Evolutionary conservation across 2,797 vertebrate genomes (phyloP), one percentile per base, ranked within the genome.

Genomic region (Pseudochirops corinnae): DNA sequence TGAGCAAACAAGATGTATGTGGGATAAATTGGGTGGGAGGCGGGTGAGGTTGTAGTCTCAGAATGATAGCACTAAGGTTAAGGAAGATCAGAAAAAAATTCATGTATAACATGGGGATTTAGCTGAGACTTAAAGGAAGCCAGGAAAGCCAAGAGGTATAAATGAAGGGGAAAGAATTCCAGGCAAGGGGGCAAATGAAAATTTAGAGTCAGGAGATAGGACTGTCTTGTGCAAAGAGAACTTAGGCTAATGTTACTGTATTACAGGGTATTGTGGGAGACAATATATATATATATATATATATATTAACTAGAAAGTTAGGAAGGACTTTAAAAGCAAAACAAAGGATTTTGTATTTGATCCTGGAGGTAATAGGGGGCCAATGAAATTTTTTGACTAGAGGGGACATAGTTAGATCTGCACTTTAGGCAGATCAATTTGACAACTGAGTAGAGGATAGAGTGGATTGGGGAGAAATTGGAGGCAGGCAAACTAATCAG

Each of bases 261-360:
- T 74, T n/a, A 74, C 2, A 74, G 29, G 5, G 9, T 93, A 62
- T 50, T 18, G 10, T 9, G 12, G 9, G 28, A 29, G 24, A 31
- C 9, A 26, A 29, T 12, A 33, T 50, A 56, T 6, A 26, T 9
- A 53, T 53, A 57, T 46, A 46, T 46, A 46, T 46, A 46, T 46
- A 46, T 46, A 46, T 46, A 46, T 46, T 46, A 93, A n/a, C 4
- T 16, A 90, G 29, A 28, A 33, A 24, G 60, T 31, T 31, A 33
- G 29, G n/a, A 7, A 74, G 16, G n/a, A 74, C n/a, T 74, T 74
- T 74, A 74, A 33, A 56, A 95, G 56, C 28, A 94, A 82, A 95
- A 62, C 18, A 91, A 16, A 92, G 13, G n/a, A 93, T 91, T 5
- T 13, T 39, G 18, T 39, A 21, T 39, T 82, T 39, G 67, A 21